Conservation (phyloP, 2,797 vertebrate genomes). For the Carcharodon carcharias region DNA sequence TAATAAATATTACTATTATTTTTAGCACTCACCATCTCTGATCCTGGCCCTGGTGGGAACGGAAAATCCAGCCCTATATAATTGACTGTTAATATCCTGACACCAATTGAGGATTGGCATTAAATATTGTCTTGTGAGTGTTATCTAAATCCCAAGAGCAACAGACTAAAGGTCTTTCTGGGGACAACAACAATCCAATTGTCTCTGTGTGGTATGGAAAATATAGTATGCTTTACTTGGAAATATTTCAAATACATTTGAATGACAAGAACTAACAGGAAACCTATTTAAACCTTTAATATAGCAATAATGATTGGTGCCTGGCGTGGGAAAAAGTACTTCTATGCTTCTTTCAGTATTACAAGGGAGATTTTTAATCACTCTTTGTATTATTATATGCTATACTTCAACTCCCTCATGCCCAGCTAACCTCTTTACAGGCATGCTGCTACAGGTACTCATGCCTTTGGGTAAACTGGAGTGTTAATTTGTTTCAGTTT, state of each 20-base stretch:
- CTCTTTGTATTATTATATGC: background rate
- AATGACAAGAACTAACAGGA: background rate
- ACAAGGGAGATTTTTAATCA: background rate
- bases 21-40: background rate
- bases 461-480: background rate
- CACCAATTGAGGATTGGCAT: background rate
- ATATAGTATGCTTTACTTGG: background rate
- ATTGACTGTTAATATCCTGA: background rate
- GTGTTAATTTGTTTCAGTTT: background rate
- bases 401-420: background rate
- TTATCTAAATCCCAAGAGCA: background rate
- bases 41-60: background rate
- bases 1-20: too few relatives aligned
- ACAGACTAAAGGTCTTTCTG: background rate
- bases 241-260: background rate
- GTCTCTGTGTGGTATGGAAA: background rate
- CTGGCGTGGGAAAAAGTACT: background rate
- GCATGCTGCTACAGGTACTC: background rate
- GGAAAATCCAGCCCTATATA: background rate
- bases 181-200: background rate
- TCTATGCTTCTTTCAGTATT: background rate
- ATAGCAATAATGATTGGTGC: background rate
- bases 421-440: background rate
- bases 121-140: background rate
- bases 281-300: background rate